Evolutionary conservation across 2,888 invertebrate genomes (phyloP), one percentile per base, ranked within the genome.

Genomic region (Hofmannophila pseudospretella): DNA sequence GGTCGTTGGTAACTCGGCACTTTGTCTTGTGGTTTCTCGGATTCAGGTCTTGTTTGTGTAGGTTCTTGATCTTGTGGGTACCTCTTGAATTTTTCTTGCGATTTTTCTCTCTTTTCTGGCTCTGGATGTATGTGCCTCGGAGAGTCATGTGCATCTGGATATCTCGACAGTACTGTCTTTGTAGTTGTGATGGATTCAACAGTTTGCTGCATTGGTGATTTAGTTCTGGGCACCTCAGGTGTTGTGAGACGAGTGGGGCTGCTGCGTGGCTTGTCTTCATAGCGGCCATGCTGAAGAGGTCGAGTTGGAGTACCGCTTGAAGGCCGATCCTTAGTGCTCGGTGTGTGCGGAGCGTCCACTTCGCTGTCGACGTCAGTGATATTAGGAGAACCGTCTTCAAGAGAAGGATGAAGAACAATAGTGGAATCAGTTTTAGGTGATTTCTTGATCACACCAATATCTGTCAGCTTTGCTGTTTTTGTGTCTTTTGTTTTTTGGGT

Each of bases 381-480:
- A 25, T 53, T 54, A 12, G 60, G 55, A 19, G 65, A 59, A 4
- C 49, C 53, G 31, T 73, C 63, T 45, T 74, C 67, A 13, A 61
- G 41, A 9, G 67, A 60, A 32, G 67, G 65, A 47, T 67, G 69
- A 23, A 62, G 42, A 31, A 56, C 63, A 10, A 49, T 62, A 5
- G 61, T 64, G 0, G 69, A 63, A 45, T 71, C 74, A 7, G 62
- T 56, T 50, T 71, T 72, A 2, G 67, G 59, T 12, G 69, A 60
- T 47, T 78, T 80, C 37, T 77, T 77, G n/a, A 69, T 65, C 0
- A 84, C 78, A 10, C 86, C 82, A 27, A 88, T 88, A 39, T 89
- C 89, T 5, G 82, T 82, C 13, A 88, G 54, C 46, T 88, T 89
- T 0, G 80, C 69, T n/a, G 64, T 54, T 41, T 74, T 77, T 16